phyloP scores from a whole-genome alignment of 2,113 vertebrate species.

The Telmatochromis sp. region DNA sequence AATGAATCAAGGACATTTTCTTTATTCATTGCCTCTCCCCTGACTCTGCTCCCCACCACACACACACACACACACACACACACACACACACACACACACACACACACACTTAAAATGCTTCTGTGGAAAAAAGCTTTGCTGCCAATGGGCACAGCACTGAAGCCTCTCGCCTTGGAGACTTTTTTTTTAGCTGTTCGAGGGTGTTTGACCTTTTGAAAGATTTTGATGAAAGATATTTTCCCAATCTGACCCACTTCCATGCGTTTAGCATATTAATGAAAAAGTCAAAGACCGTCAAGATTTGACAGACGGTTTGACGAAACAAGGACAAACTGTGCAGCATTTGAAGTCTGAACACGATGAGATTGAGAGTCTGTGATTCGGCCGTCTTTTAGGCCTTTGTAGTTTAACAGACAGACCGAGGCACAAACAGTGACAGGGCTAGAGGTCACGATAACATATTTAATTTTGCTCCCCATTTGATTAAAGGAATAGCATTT shows the following conservation, averaged over 20 bases:
- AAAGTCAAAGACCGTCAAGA: not conserved
- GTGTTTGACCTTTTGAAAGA: slow-evolving; percentile 11
- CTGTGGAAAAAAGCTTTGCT: not conserved
- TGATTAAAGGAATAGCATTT: not conserved
- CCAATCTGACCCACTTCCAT: slow-evolving; percentile 2
- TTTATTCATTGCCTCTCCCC: not conserved
- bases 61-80: not conserved
- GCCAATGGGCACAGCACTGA: not conserved
- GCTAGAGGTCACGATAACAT: not conserved
- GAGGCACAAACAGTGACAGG: not conserved
- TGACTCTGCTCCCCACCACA: not conserved
- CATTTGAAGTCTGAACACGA: not conserved
- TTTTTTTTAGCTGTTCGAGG: not conserved
- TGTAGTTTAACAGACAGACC: not conserved
- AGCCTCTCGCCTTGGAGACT: not conserved
- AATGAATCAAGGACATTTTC: not conserved
- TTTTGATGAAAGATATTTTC: not conserved
- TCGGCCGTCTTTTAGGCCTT: not conserved
- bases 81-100: not conserved
- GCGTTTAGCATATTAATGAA: slow-evolving; percentile 15
- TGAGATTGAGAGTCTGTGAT: not conserved
- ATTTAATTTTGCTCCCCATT: not conserved
- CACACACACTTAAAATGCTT: not conserved
- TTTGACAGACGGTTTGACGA: not conserved
- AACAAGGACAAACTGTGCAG: not conserved